Percentiles rank a stretch among this genome's conserved stretches.
phyloP scores from a whole-genome alignment of 2,113 vertebrate genomes.

The Poeciliopsis occidentalis region DNA sequence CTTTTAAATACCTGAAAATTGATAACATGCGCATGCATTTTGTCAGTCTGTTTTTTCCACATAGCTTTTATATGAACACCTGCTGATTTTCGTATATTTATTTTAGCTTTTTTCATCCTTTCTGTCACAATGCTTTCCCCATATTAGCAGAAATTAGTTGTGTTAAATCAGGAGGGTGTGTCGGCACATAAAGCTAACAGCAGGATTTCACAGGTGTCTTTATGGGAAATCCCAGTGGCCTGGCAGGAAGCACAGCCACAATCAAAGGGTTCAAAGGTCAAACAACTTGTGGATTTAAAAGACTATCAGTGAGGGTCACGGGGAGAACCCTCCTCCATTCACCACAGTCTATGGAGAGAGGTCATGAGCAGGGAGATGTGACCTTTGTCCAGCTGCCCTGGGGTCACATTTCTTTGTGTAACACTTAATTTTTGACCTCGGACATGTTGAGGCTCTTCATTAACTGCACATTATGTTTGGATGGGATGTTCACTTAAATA shows the following conservation, averaged over 20 bases:
- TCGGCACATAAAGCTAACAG: constrained; percentile 20
- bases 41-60: no score
- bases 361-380: constrained; percentile 62
- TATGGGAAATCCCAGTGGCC: constrained; percentile 49
- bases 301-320: constrained; percentile 53
- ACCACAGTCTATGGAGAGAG: constrained; percentile 11
- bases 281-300: constrained; percentile 69
- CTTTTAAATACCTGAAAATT: no score
- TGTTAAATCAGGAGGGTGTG: constrained; percentile 24
- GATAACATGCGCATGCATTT: no score
- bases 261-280: constrained; percentile 65
- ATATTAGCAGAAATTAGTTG: constrained; percentile 7
- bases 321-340: constrained; percentile 22
- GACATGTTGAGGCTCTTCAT: constrained; percentile 16
- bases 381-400: constrained; percentile 63
- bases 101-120: neutral
- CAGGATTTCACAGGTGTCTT: constrained; percentile 55
- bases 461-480: constrained; percentile 17
- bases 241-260: constrained; percentile 35
- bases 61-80: neutral
- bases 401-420: constrained; percentile 58
- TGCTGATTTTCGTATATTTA: neutral
- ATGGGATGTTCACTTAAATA: neutral
- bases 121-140: neutral
- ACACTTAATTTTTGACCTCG: constrained; percentile 56